Evolutionary conservation across 1,140 invertebrate species (phyloP), one percentile per base, ranked within the genome.

Genomic region (Metopolophium dirhodum): DNA sequence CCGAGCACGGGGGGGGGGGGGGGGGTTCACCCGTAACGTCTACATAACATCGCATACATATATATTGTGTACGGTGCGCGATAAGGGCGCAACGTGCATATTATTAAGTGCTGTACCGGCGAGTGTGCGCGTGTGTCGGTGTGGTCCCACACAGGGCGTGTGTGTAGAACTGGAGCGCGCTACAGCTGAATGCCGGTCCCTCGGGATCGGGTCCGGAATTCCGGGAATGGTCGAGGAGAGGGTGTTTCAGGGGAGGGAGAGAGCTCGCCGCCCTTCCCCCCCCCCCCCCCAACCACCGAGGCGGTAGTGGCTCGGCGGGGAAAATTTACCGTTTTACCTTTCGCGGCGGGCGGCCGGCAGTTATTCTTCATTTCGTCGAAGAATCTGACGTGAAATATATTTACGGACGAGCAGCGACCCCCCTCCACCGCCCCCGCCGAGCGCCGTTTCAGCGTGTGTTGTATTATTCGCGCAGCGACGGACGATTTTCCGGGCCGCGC

Each of bases 281-380:
- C 1, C 37, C n/a, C 22, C 26, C 18, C 14, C 22, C 3, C 26
- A n/a, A 9, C 7, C 41, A 41, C 37, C 37, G 2, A 37, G 14
- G 77, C 77, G 77, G n/a, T 35, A 37, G 35, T 18, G 35, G 1
- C 35, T 23, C 77, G 20, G 0, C 47, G 47, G 30, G 57, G 23
- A 14, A 82, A 91, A 91, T 82, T 91, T 82, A 82, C 90, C 61
- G 90, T 91, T 91, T 91, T 82, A 49, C 90, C 61, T 91, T 91
- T 91, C 37, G 35, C 51, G 54, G n/a, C 54, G 89, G 54, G 30
- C 89, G 89, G 49, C 45, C 87, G 20, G 90, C 90, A 91, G 90
- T 91, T 91, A 91, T 82, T 91, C 61, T 91, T 91, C 90, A 49
- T 91, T 91, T 91, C 61, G 90, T 91, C 90, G 41, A 82, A 91